A percentile compares a stretch with the other conserved stretches of the same genome.
Conservation (phyloP, 2,888 invertebrate genomes). For the Kuschelorhynchus macadamiae region DNA sequence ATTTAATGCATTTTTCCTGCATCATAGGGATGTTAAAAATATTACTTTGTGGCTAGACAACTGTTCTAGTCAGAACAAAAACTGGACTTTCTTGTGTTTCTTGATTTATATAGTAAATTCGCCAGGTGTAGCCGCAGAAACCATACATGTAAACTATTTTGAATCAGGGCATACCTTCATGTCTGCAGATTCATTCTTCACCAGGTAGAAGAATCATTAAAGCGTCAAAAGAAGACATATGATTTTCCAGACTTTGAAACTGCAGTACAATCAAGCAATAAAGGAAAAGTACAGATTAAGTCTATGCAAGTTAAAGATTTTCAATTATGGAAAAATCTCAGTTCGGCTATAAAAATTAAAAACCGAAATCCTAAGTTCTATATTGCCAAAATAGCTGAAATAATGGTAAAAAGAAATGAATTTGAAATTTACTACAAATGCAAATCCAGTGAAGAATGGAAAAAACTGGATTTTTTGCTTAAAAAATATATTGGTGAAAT, state of each 20-base stretch:
- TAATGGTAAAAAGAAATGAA: too few relatives aligned
- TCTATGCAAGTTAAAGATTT: slow-evolving; percentile 23
- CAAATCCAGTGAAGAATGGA: slow-evolving; percentile 20
- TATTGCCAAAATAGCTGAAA: slow-evolving; percentile 26
- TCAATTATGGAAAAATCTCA: slow-evolving; percentile 16
- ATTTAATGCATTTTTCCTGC: slow-evolving; percentile 27
- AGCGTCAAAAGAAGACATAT: slow-evolving; percentile 17
- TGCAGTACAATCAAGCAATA: slow-evolving; percentile 20
- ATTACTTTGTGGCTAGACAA: slow-evolving; percentile 49
- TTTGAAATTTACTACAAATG: too few relatives aligned
- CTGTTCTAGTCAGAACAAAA: slow-evolving; percentile 23
- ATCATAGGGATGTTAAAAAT: slow-evolving; percentile 44
- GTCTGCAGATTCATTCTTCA: too few relatives aligned
- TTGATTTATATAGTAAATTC: too few relatives aligned
- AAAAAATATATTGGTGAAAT: slow-evolving; percentile 11
- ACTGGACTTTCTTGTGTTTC: neutral
- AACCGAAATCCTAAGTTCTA: slow-evolving; percentile 18
- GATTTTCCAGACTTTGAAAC: slow-evolving; percentile 18
- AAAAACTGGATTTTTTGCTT: slow-evolving; percentile 11
- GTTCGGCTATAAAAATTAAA: slow-evolving; percentile 20
- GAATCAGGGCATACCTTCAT: too few relatives aligned
- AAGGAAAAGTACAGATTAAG: slow-evolving; percentile 21
- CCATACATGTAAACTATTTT: too few relatives aligned
- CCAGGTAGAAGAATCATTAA: slow-evolving; percentile 6
- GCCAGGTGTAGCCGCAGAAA: too few relatives aligned